A percentile compares a stretch with the other conserved stretches of the same genome.
Evolutionary conservation across 2,113 vertebrate genomes (phyloP).

Genomic region (Misgurnus mizolepis): DNA sequence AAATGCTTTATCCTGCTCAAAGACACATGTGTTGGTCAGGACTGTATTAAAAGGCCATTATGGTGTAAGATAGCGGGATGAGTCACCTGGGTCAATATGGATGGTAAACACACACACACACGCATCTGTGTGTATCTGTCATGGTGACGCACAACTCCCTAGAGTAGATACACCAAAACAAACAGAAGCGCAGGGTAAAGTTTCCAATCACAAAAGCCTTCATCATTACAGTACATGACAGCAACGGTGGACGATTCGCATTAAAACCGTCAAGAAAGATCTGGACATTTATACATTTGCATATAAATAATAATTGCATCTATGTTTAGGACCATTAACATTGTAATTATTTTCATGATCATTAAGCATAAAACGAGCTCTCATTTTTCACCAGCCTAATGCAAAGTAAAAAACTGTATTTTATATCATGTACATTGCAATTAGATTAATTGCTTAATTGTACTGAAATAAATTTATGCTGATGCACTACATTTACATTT

Average conservation of each 20-base stretch:
- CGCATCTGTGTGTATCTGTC: conserved; percentile 13
- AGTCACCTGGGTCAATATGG: conserved; percentile 52
- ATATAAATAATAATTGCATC: neutral
- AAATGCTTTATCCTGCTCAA: conserved; percentile 44
- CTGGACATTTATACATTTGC: neutral
- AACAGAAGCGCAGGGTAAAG: conserved; percentile 38
- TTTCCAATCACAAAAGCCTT: neutral
- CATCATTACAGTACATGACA: neutral
- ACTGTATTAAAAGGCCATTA: conserved; percentile 48
- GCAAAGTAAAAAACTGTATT: neutral
- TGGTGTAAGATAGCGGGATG: conserved; percentile 32
- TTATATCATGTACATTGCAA: too few relatives aligned
- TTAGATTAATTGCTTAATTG: too few relatives aligned
- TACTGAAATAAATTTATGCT: too few relatives aligned
- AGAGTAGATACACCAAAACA: conserved; percentile 51
- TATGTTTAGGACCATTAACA: neutral
- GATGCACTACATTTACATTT: too few relatives aligned
- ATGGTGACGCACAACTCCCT: conserved; percentile 19
- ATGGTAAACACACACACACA: conserved; percentile 48
- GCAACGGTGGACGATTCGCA: neutral
- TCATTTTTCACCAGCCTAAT: neutral
- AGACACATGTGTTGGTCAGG: conserved; percentile 19
- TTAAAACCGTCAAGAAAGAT: neutral
- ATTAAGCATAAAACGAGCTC: neutral
- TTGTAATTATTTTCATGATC: neutral